Conservation (phyloP, 2,797 vertebrate genomes). For the Myotis findleyi region DNA sequence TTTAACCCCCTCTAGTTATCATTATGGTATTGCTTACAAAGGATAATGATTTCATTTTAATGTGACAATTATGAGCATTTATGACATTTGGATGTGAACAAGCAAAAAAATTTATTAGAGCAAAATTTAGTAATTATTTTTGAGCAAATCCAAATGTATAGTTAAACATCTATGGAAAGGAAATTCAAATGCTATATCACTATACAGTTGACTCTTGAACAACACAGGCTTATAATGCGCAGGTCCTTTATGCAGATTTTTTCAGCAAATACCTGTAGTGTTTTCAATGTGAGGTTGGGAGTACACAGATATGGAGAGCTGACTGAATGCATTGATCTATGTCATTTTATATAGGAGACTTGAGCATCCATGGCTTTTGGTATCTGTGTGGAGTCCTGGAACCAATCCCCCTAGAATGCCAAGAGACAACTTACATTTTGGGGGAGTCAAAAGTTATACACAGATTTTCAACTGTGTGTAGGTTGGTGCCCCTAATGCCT, state of each 20-base stretch:
- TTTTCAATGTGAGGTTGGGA: neutral
- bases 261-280: neutral
- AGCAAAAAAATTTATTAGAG: neutral
- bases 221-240: neutral
- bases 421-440: neutral
- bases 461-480: neutral
- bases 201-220: neutral
- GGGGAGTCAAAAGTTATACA: neutral
- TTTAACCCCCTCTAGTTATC: neutral
- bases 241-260: neutral
- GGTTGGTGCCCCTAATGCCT: neutral
- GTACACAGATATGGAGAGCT: neutral
- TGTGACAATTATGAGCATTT: constrained; percentile 18
- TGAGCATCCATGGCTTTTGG: neutral
- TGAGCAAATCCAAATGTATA: constrained; percentile 15
- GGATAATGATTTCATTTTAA: constrained; percentile 26
- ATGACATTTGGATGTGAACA: constrained; percentile 29
- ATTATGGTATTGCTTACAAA: constrained; percentile 55
- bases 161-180: constrained; percentile 49
- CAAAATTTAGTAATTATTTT: constrained; percentile 51
- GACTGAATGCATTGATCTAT: neutral
- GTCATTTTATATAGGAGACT: neutral
- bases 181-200: constrained; percentile 16
- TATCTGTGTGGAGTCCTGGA: neutral
- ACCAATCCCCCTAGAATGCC: neutral